Evolutionary conservation across 2,888 invertebrate genomes (phyloP), one percentile per base, ranked within the genome.

Genomic region (Tolmerus cingulatus): DNA sequence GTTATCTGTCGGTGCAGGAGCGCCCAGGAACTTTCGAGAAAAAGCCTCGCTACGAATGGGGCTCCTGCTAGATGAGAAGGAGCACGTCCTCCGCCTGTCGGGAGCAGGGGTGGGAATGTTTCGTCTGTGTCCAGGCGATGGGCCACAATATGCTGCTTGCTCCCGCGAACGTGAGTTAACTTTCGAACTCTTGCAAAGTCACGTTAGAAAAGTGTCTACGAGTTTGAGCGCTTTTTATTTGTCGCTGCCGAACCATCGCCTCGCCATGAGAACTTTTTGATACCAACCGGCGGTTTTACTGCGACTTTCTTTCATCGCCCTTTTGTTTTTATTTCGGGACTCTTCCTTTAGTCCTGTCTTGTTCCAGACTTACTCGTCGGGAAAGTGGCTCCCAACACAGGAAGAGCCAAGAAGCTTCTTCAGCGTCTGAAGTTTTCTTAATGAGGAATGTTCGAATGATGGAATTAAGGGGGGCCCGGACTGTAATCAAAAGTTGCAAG

Each of bases 131-230:
- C 43, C 46, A 51, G 5, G 51, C 51, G 74, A 43, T 74, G 85
- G 88, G 66, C 37, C 74, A 87, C 87, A 87, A 87, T 88, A 84
- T 87, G 88, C 87, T 88, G n/a, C 79, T 78, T 88, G n/a, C 79
- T 78, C 12, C 12, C 7, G 27, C 43, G 57, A 85, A 88, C 87
- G 88, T 88, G 88, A 87, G 85, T 37, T 87, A 51, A 57, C 74
- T 78, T 37, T 30, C 19, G 40, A 88, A 85, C 66, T 86, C 23
- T 34, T 78, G 81, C 77, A 37, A 66, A 88, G 88, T 88, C 87
- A 87, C 88, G 87, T 88, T 87, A 84, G 77, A 46, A 55, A 85
- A 87, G 85, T 87, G 82, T 87, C 88, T 74, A 85, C 84, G 82
- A 87, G 77, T 78, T 76, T 76, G 30, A 74, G 51, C 34, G 76